Evolutionary conservation across 2,113 vertebrate genomes (phyloP), one percentile per base, ranked within the genome.

Genomic region (Charadrius vociferus): DNA sequence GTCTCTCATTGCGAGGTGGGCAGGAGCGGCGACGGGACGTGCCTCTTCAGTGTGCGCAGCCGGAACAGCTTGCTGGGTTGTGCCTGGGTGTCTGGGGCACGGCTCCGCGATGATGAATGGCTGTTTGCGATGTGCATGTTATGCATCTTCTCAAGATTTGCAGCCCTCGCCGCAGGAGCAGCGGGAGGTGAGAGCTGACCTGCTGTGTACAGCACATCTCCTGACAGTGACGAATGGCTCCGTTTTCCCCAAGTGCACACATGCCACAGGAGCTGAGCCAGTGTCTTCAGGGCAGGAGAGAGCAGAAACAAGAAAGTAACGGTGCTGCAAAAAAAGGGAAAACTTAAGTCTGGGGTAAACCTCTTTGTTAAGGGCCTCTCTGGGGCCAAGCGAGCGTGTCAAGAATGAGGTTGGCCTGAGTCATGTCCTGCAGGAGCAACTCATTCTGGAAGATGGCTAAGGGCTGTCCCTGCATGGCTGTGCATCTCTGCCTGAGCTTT

Each of bases 61-160:
- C 34, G 5, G 74, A 86, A 71, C 86, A 89, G 77, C 86, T 96
- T 86, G 55, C 63, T 81, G 86, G 65, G 75, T 39, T 55, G 75
- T 89, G 55, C 78, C 37, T 1, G 55, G n/a, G 62, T 71, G 78
- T 77, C 43, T 53, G 68, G 65, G 67, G 63, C 86, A 65, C 62
- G 34, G 81, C 86, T 84, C 93, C 26, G 20, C 1, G 3, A 83
- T 98, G 98, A 98, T 98, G 95, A 96, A 98, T 98, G 97, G 92
- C 88, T 97, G 53, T 93, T 97, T 96, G 94, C 87, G 39, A 89
- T 92, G 87, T 98, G 97, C 97, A 94, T 94, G 96, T 97, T 98
- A 95, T 97, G 97, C 97, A 93, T 97, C 96, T 98, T 98, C 97
- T 96, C 93, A 95, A 83, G 87, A 96, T 95, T 81, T 97, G 97